Conservation (phyloP, 2,888 invertebrate species). For the Zeuzera pyrina region DNA sequence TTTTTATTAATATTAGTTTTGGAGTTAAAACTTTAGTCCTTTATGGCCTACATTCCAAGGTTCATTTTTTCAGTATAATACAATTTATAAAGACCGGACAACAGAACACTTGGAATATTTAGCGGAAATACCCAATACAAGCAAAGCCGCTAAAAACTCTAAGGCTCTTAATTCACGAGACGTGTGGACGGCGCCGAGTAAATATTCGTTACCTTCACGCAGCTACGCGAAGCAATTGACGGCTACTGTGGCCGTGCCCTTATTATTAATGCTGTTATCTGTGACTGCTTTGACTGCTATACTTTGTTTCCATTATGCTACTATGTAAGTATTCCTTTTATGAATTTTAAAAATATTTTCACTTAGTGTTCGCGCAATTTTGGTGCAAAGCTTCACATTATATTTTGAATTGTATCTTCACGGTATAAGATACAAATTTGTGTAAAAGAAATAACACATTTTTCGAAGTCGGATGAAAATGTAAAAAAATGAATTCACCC, state of each 20-base stretch:
- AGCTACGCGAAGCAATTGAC: conserved; percentile 80
- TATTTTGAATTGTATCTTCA: too few relatives aligned
- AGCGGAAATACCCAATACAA: conserved; percentile 32
- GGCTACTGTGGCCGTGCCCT: conserved; percentile 80
- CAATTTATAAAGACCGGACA: conserved; percentile 42
- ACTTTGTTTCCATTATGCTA: conserved; percentile 83
- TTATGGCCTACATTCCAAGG: too few relatives aligned
- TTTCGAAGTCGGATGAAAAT: too few relatives aligned
- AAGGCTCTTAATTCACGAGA: conserved; percentile 26
- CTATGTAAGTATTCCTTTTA: conserved; percentile 82
- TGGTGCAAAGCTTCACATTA: too few relatives aligned
- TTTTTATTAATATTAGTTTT: too few relatives aligned
- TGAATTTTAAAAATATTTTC: too few relatives aligned
- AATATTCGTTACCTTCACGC: conserved; percentile 75
- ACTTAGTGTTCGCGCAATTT: too few relatives aligned
- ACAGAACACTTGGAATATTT: conserved; percentile 51
- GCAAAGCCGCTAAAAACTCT: conserved; percentile 21
- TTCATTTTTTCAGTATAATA: conserved; percentile 53
- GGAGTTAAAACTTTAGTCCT: too few relatives aligned
- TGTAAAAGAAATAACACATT: too few relatives aligned
- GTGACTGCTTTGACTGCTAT: conserved; percentile 79
- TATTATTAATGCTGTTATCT: conserved; percentile 77
- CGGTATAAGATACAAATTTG: too few relatives aligned
- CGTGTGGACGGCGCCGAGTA: conserved; percentile 76
- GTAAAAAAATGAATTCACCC: too few relatives aligned